phyloP scores from a whole-genome alignment of 1,140 invertebrate genomes.

The Drosophila azteca region DNA sequence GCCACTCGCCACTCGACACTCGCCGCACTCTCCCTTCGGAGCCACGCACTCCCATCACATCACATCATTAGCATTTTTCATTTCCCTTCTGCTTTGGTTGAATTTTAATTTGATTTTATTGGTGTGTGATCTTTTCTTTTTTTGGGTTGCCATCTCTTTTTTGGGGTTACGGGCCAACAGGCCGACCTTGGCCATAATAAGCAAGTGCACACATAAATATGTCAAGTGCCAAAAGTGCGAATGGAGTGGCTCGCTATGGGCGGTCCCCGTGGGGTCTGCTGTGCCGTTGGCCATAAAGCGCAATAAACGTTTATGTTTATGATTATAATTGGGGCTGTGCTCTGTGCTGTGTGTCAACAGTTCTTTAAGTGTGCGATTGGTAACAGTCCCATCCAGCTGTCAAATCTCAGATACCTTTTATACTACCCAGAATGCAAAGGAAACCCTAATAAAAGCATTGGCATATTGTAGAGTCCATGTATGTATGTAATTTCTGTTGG shows the following conservation, averaged over 20 bases:
- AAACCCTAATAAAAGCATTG: too few species aligned
- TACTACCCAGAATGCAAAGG: too few species aligned
- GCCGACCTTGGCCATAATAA: constrained; percentile 48
- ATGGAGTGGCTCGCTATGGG: constrained; percentile 21
- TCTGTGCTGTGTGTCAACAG: not conserved
- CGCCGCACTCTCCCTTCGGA: too few species aligned
- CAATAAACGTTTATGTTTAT: constrained; percentile 51
- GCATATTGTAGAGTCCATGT: too few species aligned
- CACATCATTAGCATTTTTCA: constrained; percentile 22
- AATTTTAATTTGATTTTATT: constrained; percentile 60
- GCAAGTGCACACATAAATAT: constrained; percentile 62
- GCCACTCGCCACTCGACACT: too few species aligned
- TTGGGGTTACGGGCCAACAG: too few species aligned
- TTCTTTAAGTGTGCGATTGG: not conserved
- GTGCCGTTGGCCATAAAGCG: constrained; percentile 50
- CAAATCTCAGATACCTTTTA: too few species aligned
- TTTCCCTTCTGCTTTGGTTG: not conserved
- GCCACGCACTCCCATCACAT: not conserved
- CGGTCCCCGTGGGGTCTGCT: constrained; percentile 17
- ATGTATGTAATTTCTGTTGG: too few species aligned
- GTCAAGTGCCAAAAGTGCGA: constrained; percentile 49
- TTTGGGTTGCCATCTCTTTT: constrained; percentile 24
- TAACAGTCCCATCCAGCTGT: constrained; percentile 10
- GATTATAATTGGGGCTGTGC: constrained; percentile 34
- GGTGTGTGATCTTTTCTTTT: constrained; percentile 2